A percentile compares a stretch with the other conserved stretches of the same genome.
These are phyloP conservation scores for Guaruba guarouba DNA, from an alignment of 2,113 vertebrate genomes.

Conservation along the genomic window DNA sequence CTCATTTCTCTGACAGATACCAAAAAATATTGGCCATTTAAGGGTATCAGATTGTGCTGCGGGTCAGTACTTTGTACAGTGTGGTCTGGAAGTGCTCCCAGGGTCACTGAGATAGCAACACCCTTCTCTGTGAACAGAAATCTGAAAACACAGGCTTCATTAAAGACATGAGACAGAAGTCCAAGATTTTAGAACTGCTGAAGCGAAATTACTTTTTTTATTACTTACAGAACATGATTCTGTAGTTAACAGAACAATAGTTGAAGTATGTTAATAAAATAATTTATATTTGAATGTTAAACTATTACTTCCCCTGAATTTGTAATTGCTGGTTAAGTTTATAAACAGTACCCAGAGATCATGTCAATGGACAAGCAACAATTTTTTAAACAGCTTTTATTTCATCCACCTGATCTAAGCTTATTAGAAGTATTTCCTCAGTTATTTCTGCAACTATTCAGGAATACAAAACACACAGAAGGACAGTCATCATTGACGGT, in stretches of 20 bases:
- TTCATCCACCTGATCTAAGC: constrained; percentile 15
- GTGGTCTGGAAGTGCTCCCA: not conserved
- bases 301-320: constrained; percentile 28
- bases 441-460: constrained; percentile 54
- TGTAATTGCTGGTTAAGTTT: constrained; percentile 32
- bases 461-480: not conserved
- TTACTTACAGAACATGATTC: not conserved
- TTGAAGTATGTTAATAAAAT: not conserved
- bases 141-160: not conserved
- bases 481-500: not conserved
- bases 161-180: not conserved
- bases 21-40: not conserved
- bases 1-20: not conserved
- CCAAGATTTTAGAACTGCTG: not conserved
- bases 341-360: not conserved
- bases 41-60: not conserved
- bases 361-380: constrained; percentile 1
- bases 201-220: not conserved
- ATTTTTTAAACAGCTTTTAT: constrained; percentile 40
- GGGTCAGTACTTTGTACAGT: not conserved
- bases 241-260: not conserved
- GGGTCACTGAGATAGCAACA: not conserved
- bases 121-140: not conserved
- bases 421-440: constrained; percentile 52
- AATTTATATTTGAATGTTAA: constrained; percentile 36